Evolutionary conservation across 1,140 invertebrate species (phyloP), one percentile per base, ranked within the genome.

Genomic region (Charaxes varanes): DNA sequence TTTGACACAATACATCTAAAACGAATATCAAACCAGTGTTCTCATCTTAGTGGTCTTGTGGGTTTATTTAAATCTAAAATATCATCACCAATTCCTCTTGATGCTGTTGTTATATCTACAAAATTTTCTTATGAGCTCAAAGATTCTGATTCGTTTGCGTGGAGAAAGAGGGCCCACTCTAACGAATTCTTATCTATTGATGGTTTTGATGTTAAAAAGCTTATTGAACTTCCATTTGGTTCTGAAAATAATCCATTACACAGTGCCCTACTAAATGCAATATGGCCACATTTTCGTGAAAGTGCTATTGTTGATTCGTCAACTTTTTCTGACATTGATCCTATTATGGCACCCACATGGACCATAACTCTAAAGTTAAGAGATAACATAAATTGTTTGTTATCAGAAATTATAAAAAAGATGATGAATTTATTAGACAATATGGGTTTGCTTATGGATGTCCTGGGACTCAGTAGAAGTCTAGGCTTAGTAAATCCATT

Each of bases 1-100:
- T 96, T 94, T 80, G 92, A 97, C 61, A 94, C 97, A 87, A 91
- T 96, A 41, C 94, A 97, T 68, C 85, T 98, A 21, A 91, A 91
- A 62, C 89, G 89, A 58, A 87, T 92, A 38, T 94, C 94, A n/a
- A 85, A 87, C 21, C 91, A 95, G 56, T 96, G 91, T 61, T 90
- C 89, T 44, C 92, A 97, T 84, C 85, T 98, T 1, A 90, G 90
- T 60, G 93, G 93, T 0, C 79, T 95, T 30, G 76, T 94, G 18
- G 88, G 90, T 53, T 61, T 95, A 28, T 94, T 96, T 66, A 93
- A 94, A 80, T 90, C 89, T 57, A 95, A 93, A 85, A 86, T 95
- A 27, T 87, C 88, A 6, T 87, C 87, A 10, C 84, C 87, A 2
- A 69, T 86, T 18, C 86, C 87, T 41, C 53, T 90, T 19, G 87